Evolutionary conservation across 2,888 invertebrate species (phyloP), one percentile per base, ranked within the genome.

Genomic region (Agriopis marginaria): DNA sequence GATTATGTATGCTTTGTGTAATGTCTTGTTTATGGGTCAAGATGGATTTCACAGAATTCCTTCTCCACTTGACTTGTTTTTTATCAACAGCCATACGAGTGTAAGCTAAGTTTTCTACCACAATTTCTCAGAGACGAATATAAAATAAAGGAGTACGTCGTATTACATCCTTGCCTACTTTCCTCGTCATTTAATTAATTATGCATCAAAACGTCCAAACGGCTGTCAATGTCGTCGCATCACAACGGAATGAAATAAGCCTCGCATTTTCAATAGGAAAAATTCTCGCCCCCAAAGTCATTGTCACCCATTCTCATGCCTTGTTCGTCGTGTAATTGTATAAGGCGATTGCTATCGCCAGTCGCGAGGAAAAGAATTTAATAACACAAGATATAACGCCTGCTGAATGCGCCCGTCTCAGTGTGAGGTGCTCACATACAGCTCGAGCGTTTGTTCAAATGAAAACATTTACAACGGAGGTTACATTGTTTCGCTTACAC

Each of bases 301-400:
- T 91, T 91, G 91, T 88, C 88, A 89, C 85, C 87, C 85, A 88
- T 90, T 90, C 85, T 85, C 86, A 88, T 87, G 89, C 88, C 86
- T 87, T 87, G 86, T 89, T 89, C 86, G 86, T 85, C 88, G 84
- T 88, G 90, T 91, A 92, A 92, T 93, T 92, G 89, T 91, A 91
- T 90, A 85, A 89, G 87, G 88, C 89, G 89, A 91, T 91, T 90
- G 90, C 89, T 88, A 91, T 90, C 87, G 86, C 86, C 84, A 85
- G 86, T 83, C 83, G 79, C 80, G 81, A 82, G 85, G 84, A 86
- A 91, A 92, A 90, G 89, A 93, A 93, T 93, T 93, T 92, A 93
- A 93, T 93, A 93, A 91, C 86, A 89, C 82, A 81, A 81, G 84
- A 85, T 84, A 86, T 86, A 87, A 86, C 82, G 75, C 79, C 82